Percentiles rank a stretch among this genome's conserved stretches.
Evolutionary conservation across 2,888 invertebrate genomes (phyloP).

Genomic region (Leptopilina syphax): DNA sequence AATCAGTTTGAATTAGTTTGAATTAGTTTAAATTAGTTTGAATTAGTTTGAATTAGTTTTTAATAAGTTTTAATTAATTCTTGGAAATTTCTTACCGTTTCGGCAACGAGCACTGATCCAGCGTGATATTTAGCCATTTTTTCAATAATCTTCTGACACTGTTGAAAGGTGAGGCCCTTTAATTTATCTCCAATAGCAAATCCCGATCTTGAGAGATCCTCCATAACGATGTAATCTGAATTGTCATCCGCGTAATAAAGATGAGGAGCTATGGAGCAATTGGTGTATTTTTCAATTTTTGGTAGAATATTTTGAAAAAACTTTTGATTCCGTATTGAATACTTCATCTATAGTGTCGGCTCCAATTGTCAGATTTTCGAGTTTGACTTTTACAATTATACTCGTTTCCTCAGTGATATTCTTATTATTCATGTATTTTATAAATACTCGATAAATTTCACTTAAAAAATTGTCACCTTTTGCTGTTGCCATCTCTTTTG

Average conservation of each 20-base stretch:
- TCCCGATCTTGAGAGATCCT: constrained; percentile 55
- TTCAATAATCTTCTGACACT: constrained; percentile 55
- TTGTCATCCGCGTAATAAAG: neutral
- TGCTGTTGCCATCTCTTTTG: neutral
- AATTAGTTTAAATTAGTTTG: no score
- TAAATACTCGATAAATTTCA: neutral
- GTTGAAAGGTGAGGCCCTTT: constrained; percentile 55
- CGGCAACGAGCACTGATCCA: constrained; percentile 59
- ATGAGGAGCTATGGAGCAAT: neutral
- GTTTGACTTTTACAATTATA: neutral
- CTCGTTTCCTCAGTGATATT: neutral
- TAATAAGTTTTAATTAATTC: neutral
- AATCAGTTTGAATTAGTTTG: no score
- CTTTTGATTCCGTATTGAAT: neutral
- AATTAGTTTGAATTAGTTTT: neutral
- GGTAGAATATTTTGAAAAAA: neutral
- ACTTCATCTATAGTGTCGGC: neutral
- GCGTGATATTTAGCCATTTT: constrained; percentile 63
- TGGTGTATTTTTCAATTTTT: constrained; percentile 1
- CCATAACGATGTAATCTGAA: constrained; percentile 55
- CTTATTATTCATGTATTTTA: neutral
- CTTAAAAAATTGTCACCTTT: constrained; percentile 28
- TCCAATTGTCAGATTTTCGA: neutral
- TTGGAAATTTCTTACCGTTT: constrained; percentile 53
- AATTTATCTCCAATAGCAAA: constrained; percentile 58